phyloP scores from a whole-genome alignment of 2,113 vertebrate genomes.

The Psittacula cyanocephala region DNA sequence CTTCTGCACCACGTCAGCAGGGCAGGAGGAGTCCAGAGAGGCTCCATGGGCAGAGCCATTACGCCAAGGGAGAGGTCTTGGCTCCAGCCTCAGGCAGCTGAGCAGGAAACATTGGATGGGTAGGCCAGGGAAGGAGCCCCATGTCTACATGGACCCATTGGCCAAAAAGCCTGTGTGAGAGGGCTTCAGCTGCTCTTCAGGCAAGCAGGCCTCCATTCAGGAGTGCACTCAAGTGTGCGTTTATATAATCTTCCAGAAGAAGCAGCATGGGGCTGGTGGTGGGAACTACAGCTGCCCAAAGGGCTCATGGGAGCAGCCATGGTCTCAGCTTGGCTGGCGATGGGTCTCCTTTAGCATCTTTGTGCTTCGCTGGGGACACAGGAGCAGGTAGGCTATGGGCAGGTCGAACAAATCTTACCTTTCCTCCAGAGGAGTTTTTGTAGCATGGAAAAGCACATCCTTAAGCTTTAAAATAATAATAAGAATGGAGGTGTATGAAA shows the following conservation, averaged over 20 bases:
- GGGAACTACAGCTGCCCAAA: neutral
- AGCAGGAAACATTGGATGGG: neutral
- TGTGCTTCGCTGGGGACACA: neutral
- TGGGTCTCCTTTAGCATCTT: neutral
- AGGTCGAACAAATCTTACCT: neutral
- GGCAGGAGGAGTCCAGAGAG: neutral
- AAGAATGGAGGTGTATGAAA: conserved; percentile 38
- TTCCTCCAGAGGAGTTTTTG: conserved; percentile 53
- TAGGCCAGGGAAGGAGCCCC: neutral
- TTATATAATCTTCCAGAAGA: conserved; percentile 4
- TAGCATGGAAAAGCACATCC: conserved; percentile 60
- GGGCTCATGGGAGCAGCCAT: fast-evolving
- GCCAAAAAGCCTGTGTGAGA: neutral
- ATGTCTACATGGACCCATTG: neutral
- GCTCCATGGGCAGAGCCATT: neutral
- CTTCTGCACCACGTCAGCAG: neutral
- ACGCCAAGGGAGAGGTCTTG: neutral
- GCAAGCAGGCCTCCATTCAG: neutral
- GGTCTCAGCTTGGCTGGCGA: neutral
- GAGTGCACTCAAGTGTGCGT: neutral
- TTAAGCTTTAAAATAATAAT: conserved; percentile 51
- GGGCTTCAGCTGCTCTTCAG: neutral
- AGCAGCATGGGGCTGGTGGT: neutral
- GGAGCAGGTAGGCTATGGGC: neutral
- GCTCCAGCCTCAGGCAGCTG: neutral